Conservation (phyloP, 2,888 invertebrate genomes). For the Vanessa cardui region DNA sequence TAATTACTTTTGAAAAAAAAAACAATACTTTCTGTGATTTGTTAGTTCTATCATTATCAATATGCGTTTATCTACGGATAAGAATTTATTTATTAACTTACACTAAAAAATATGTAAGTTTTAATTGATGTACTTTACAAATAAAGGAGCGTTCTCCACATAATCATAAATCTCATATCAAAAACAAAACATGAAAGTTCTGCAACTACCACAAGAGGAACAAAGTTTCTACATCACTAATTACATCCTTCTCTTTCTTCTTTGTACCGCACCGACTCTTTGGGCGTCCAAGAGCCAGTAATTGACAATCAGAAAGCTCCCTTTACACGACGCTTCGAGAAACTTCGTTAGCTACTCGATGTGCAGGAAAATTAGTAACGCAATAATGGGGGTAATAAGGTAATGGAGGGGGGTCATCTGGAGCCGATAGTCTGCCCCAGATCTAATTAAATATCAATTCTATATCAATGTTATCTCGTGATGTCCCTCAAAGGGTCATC, state of each 20-base stretch:
- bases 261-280: conserved; percentile 54
- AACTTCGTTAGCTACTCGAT: conserved; percentile 77
- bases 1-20: too few relatives aligned
- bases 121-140: too few relatives aligned
- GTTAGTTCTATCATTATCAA: too few relatives aligned
- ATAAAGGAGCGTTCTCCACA: too few relatives aligned
- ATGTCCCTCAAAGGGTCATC: conserved; percentile 53
- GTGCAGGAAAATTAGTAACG: conserved; percentile 80
- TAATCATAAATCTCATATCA: not conserved
- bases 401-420: conserved; percentile 76
- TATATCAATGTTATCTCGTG: conserved; percentile 60
- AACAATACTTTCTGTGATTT: too few relatives aligned
- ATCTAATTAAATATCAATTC: conserved; percentile 74
- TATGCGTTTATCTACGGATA: too few relatives aligned
- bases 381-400: conserved; percentile 77
- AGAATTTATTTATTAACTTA: too few relatives aligned
- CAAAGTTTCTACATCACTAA: conserved; percentile 64
- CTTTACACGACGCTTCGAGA: conserved; percentile 63
- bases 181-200: conserved; percentile 10
- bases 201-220: conserved; percentile 45
- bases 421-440: conserved; percentile 50
- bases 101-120: too few relatives aligned
- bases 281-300: conserved; percentile 69
- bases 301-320: conserved; percentile 80
- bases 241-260: conserved; percentile 71